Evolutionary conservation across 2,888 invertebrate species (phyloP).

Genomic region (Piscicola geometra): DNA sequence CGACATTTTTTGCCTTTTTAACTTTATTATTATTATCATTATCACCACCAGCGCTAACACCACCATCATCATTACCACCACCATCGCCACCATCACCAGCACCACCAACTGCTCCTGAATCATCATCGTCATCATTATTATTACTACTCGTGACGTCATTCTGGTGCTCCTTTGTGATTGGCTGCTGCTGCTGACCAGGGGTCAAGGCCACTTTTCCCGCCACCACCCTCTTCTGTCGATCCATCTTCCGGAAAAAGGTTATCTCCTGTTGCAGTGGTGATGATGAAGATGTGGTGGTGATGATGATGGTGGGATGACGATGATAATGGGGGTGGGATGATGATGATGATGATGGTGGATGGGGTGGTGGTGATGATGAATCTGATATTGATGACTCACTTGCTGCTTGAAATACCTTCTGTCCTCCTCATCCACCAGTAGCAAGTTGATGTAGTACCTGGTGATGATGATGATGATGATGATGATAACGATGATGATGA

Average conservation of each 20-base stretch:
- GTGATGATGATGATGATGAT: conserved; percentile 23
- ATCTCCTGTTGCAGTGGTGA: conserved; percentile 67
- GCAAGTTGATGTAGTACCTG: conserved; percentile 91
- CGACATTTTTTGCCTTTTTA: background rate
- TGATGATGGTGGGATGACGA: too few relatives aligned
- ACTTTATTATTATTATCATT: background rate
- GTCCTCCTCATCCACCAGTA: conserved; percentile 98
- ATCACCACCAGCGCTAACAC: background rate
- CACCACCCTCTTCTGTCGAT: conserved; percentile 56
- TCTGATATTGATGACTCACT: conserved; percentile 55
- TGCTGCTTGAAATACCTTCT: conserved; percentile 98
- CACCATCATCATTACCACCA: background rate
- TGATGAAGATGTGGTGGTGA: too few relatives aligned
- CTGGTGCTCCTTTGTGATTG: background rate
- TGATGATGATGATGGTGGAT: too few relatives aligned
- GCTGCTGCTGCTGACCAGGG: background rate
- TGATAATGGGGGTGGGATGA: too few relatives aligned
- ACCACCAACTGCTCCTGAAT: background rate
- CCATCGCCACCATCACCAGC: background rate
- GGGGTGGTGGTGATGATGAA: background rate
- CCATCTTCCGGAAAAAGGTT: conserved; percentile 93
- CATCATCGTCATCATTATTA: background rate
- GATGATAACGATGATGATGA: conserved; percentile 39
- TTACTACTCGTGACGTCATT: background rate
- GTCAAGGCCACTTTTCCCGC: too few relatives aligned